Evolutionary conservation across 2,113 vertebrate species (phyloP), one percentile per base, ranked within the genome.

Genomic region (Misgurnus mizolepis): DNA sequence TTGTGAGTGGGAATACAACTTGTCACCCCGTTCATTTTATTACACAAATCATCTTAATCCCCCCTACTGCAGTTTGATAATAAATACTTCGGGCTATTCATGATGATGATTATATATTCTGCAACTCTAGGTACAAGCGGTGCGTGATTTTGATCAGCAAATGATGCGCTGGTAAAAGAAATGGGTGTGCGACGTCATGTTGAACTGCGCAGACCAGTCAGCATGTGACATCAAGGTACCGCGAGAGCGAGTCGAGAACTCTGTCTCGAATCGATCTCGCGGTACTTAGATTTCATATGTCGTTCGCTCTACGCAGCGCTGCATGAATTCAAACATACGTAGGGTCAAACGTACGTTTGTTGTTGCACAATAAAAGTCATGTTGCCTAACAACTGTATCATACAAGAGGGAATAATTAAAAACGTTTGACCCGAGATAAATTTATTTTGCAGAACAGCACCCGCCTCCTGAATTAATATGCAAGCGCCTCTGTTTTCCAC

Each of bases 341-440:
- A 34, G 27, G 27, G n/a, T 14, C n/a, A n/a, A 68, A 68, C n/a
- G 43, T 61, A 76, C 45, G 73, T 76, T 60, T 34, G 61, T 61
- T 58, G 39, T 5, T 74, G 45, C 73, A 53, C 18, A 65, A 27
- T 17, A 66, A 53, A 66, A 66, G 27, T 15, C 47, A 76, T 76
- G 62, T 76, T 41, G 74, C 74, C 45, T 65, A 76, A 66, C 74
- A 66, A 76, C 74, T 53, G 61, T 65, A 61, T 76, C 74, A 40
- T 47, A 66, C 62, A 55, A 39, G 34, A 55, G 74, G 62, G 74
- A 18, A 34, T 34, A 1, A 34, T 34, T 34, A 34, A 34, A 76
- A 50, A 66, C 45, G n/a, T 50, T 17, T 8, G 14, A 27, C 15
- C 49, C 17, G 45, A 15, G 22, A n/a, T 56, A 7, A 0, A 56